phyloP scores from a whole-genome alignment of 1,140 invertebrate genomes.

The Planococcus citri region DNA sequence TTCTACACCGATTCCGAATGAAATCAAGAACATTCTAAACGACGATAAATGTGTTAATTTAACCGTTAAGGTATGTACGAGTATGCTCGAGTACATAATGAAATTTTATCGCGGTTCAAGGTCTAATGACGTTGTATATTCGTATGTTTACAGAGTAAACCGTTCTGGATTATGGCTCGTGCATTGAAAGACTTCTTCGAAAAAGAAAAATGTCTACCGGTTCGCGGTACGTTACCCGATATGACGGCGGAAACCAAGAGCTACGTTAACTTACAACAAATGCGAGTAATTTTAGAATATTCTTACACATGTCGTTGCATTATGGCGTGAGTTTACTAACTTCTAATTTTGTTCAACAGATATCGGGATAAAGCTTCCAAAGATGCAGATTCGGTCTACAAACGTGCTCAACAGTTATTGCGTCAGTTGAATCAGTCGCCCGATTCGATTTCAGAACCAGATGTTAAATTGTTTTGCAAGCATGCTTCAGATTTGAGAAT shows the following conservation, averaged over 20 bases:
- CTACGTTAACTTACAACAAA: conserved; percentile 81
- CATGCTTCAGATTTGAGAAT: conserved; percentile 68
- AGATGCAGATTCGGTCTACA: conserved; percentile 69
- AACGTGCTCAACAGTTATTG: conserved; percentile 64
- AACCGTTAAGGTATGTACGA: conserved; percentile 46
- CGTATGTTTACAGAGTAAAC: conserved; percentile 43
- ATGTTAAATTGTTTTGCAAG: conserved; percentile 72
- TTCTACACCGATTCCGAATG: conserved; percentile 44
- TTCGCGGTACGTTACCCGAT: conserved; percentile 87
- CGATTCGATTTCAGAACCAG: conserved; percentile 58
- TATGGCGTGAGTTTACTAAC: background rate
- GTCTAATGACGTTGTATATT: background rate
- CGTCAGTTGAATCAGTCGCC: conserved; percentile 57
- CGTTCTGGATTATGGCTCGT: conserved; percentile 88
- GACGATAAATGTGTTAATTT: conserved; percentile 62
- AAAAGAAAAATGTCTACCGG: conserved; percentile 70
- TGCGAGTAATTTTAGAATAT: conserved; percentile 39
- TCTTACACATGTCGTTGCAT: background rate
- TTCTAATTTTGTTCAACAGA: conserved; percentile 31
- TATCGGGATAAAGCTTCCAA: conserved; percentile 70
- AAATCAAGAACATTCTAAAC: conserved; percentile 59
- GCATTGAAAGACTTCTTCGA: conserved; percentile 82
- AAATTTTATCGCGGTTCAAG: background rate
- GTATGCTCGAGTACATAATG: background rate
- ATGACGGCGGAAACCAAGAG: conserved; percentile 93